Conservation (phyloP, 2,888 invertebrate species). For the Rutpela maculata region DNA sequence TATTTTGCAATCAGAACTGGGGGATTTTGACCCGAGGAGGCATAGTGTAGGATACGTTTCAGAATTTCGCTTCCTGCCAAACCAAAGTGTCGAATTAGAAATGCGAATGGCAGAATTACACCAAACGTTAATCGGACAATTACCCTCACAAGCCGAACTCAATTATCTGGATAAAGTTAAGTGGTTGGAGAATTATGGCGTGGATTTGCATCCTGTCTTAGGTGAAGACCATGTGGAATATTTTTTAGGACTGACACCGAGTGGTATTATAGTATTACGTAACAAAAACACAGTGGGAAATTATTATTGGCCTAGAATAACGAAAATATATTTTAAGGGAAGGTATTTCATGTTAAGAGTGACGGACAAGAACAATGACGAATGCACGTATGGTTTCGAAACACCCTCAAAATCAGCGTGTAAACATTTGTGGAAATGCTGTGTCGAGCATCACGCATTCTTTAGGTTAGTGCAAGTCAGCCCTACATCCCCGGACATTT, state of each 20-base stretch:
- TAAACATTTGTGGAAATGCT: slow-evolving; percentile 97
- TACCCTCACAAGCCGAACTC: slow-evolving; percentile 94
- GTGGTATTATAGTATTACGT: slow-evolving; percentile 94
- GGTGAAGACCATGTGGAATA: slow-evolving; percentile 98
- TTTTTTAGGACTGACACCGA: slow-evolving; percentile 94
- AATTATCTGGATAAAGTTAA: slow-evolving; percentile 98
- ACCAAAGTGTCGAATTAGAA: slow-evolving; percentile 94
- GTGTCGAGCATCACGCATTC: slow-evolving; percentile 96
- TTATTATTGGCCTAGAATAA: slow-evolving; percentile 98
- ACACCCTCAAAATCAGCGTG: slow-evolving; percentile 93
- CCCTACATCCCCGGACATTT: slow-evolving; percentile 85
- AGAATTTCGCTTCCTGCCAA: slow-evolving; percentile 94
- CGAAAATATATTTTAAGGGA: slow-evolving; percentile 97
- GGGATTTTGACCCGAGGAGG: slow-evolving; percentile 92
- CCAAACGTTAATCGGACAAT: slow-evolving; percentile 90
- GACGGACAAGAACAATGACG: slow-evolving; percentile 96
- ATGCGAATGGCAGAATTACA: slow-evolving; percentile 91
- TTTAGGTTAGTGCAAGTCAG: slow-evolving; percentile 91
- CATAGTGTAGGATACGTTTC: slow-evolving; percentile 94
- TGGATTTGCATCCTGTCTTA: slow-evolving; percentile 96
- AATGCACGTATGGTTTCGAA: slow-evolving; percentile 97
- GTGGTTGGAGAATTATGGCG: slow-evolving; percentile 99
- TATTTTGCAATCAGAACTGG: slow-evolving; percentile 96
- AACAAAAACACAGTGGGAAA: slow-evolving; percentile 98
- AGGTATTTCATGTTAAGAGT: slow-evolving; percentile 97